Base-by-base conservation (phyloP, 2,797 vertebrate genomes). In the Linurgus olivaceus region DNA sequence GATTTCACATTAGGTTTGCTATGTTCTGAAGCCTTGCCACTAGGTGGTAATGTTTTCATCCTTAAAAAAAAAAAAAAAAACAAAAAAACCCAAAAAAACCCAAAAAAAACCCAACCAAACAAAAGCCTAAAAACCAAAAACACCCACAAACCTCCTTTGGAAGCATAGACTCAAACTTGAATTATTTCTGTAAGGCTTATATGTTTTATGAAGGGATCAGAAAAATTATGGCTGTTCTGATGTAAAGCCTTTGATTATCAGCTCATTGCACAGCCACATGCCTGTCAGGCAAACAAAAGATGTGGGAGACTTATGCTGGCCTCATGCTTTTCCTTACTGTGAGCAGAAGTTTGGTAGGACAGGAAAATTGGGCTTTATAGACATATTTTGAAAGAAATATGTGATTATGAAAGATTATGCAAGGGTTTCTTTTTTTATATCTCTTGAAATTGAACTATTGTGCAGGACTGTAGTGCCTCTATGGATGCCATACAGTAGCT, bases 201-300 rank as follows among this genome's bases (percentile, higher is more conserved):
- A 50, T 24, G 6, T 42, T 87, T 95, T 73, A 48, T 68, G 31
- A 38, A 78, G 38, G 12, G 18, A 85, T 40, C 33, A 91, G 42
- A 84, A 93, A 78, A 92, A 86, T 40, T 44, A 58, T 38, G 51
- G 67, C 44, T 85, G 63, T 71, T 92, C 28, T 48, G 31, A 78
- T 68, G 47, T 55, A 61, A 88, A 81, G 35, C 55, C 37, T 78
- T 87, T 84, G 91, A 87, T 95, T 92, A 89, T 73, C 80, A 91
- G 33, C 80, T 92, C 63, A 31, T 48, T 70, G 55, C 71, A 42
- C 44, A 85, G 81, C 63, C 40, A 66, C 38, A 28, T 16, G 31
- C 54, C 47, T 81, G 35, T 84, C 86, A 96, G 63, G 31, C 40
- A 76, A 89, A 75, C 52, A 90, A 72, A 90, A 76, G 55, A 47